phyloP scores from a whole-genome alignment of 2,888 invertebrate genomes.

The Phortica okadai region DNA sequence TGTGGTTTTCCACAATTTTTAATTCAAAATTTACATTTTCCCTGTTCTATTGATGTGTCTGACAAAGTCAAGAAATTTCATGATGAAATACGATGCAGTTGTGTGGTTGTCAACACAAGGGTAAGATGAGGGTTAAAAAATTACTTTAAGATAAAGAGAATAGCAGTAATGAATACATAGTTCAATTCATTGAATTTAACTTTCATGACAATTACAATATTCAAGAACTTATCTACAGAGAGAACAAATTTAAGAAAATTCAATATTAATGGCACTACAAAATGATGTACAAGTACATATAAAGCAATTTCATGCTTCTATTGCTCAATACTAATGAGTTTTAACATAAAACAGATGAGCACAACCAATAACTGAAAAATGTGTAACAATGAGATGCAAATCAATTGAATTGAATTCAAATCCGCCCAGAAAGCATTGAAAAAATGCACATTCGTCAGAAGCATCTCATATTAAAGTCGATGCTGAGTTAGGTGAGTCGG shows the following conservation, averaged over 20 bases:
- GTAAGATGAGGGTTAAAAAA: too few species aligned
- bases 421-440: not conserved
- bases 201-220: too few species aligned
- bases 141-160: too few species aligned
- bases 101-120: too few species aligned
- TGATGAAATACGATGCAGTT: too few species aligned
- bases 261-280: not conserved
- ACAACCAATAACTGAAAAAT: constrained; percentile 22
- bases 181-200: too few species aligned
- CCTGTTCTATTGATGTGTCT: too few species aligned
- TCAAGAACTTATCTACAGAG: not conserved
- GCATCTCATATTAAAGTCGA: too few species aligned
- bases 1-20: too few species aligned
- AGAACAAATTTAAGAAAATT: not conserved
- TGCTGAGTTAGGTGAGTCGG: constrained; percentile 44
- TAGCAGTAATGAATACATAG: too few species aligned
- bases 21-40: too few species aligned
- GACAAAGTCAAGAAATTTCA: too few species aligned
- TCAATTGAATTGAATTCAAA: constrained; percentile 35
- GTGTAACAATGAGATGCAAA: constrained; percentile 46
- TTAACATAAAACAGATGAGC: constrained; percentile 26
- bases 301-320: constrained; percentile 28
- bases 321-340: constrained; percentile 25
- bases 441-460: constrained; percentile 50
- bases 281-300: not conserved